A percentile compares a stretch with the other conserved stretches of the same genome.
These are phyloP conservation scores for Mustelus asterias DNA, from an alignment of 2,113 vertebrate species.

Conservation along the genomic window DNA sequence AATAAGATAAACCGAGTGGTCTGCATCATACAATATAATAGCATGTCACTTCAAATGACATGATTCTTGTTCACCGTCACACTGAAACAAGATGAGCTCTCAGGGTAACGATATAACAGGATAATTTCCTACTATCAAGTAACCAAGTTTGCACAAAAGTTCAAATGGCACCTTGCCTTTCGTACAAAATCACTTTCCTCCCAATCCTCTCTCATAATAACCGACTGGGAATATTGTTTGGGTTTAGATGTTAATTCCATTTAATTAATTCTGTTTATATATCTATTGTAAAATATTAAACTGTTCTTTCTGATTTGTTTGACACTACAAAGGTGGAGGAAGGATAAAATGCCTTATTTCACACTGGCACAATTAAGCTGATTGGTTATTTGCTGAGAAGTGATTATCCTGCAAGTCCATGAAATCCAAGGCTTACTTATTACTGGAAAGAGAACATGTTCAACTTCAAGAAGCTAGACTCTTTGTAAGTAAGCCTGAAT, in stretches of 20 bases:
- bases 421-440: conserved; percentile 41
- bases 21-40: not conserved
- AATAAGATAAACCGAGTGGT: not conserved
- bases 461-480: conserved; percentile 40
- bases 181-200: not conserved
- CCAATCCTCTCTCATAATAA: not conserved
- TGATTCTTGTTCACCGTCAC: not conserved
- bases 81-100: not conserved
- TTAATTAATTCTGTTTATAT: not conserved
- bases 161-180: not conserved
- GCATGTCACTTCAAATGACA: not conserved
- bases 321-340: not conserved
- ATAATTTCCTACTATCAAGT: not conserved
- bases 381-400: not conserved
- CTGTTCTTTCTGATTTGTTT: conserved; percentile 1
- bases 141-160: not conserved
- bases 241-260: not conserved
- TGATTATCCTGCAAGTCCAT: conserved; percentile 33
- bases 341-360: not conserved
- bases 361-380: not conserved
- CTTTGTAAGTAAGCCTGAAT: conserved; percentile 44
- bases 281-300: not conserved
- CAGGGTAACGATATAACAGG: not conserved
- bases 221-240: not conserved
- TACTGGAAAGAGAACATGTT: conserved; percentile 46